A percentile compares a stretch with the other conserved stretches of the same genome.
phyloP scores from a whole-genome alignment of 1,140 invertebrate species.

The Luehdorfia chinensis region DNA sequence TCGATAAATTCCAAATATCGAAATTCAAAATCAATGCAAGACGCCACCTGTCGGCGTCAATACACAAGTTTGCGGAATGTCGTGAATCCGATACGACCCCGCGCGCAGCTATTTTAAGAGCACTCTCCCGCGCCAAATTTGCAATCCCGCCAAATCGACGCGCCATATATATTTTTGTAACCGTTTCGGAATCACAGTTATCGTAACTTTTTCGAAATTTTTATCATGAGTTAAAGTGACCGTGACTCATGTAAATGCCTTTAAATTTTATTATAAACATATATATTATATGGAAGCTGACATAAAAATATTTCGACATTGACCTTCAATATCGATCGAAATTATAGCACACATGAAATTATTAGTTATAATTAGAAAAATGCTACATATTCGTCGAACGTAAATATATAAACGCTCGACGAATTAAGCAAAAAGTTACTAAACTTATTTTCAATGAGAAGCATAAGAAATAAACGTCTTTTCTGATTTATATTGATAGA shows the following conservation, averaged over 20 bases:
- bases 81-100: slow-evolving; percentile 67
- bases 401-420: no score
- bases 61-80: slow-evolving; percentile 47
- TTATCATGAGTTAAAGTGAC: no score
- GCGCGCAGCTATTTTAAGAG: slow-evolving; percentile 61
- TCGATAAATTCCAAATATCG: no score
- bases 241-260: neutral
- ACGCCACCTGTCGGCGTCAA: slow-evolving; percentile 37
- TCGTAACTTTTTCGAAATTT: slow-evolving; percentile 23
- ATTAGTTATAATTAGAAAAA: no score
- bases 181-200: slow-evolving; percentile 64
- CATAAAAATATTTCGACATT: slow-evolving; percentile 59
- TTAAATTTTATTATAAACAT: neutral
- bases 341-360: no score
- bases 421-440: no score
- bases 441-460: no score
- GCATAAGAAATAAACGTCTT: no score
- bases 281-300: neutral
- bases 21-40: neutral
- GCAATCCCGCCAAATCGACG: slow-evolving; percentile 67
- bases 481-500: no score
- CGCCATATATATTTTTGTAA: slow-evolving; percentile 67
- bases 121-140: slow-evolving; percentile 68
- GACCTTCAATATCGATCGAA: slow-evolving; percentile 60
- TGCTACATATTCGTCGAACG: no score